These are phyloP conservation scores for Ctenodactylus gundi DNA, from an alignment of 2,113 vertebrate genomes.

Conservation along the genomic window DNA sequence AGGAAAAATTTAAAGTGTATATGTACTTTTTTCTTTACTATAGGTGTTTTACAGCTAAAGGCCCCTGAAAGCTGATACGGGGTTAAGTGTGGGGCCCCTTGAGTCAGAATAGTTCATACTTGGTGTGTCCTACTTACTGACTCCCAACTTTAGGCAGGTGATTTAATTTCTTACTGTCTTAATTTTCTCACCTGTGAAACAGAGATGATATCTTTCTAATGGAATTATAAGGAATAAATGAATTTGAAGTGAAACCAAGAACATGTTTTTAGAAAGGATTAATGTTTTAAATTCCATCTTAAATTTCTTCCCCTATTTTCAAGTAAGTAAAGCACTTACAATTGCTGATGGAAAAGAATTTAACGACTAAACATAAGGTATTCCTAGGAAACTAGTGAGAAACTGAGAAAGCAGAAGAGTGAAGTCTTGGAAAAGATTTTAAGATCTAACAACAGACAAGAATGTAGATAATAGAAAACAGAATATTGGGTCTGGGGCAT, in stretches of 20 bases:
- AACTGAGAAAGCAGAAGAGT: constrained; percentile 16
- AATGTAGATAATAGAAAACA: constrained; percentile 8
- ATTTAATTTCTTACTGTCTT: constrained; percentile 34
- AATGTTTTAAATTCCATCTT: constrained; percentile 29
- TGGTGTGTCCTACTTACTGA: neutral
- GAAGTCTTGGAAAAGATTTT: neutral
- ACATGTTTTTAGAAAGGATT: neutral
- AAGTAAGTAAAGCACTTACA: constrained; percentile 1
- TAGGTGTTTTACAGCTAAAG: too few species aligned
- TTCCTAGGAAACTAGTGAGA: constrained; percentile 20
- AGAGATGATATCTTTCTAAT: neutral
- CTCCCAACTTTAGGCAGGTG: neutral
- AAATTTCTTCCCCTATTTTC: constrained; percentile 17
- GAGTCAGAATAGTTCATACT: neutral
- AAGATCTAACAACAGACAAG: constrained; percentile 12
- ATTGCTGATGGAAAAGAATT: constrained; percentile 22
- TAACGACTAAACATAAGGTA: constrained; percentile 29
- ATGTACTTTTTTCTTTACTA: too few species aligned
- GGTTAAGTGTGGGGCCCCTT: neutral
- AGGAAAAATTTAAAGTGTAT: neutral
- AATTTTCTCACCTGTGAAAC: constrained; percentile 13
- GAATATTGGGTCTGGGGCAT: too few species aligned
- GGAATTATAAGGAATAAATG: neutral
- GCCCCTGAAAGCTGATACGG: neutral
- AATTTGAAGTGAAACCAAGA: constrained; percentile 4